Evolutionary conservation across 2,113 vertebrate species (phyloP), one percentile per base, ranked within the genome.

Genomic region (Nycticebus coucang): DNA sequence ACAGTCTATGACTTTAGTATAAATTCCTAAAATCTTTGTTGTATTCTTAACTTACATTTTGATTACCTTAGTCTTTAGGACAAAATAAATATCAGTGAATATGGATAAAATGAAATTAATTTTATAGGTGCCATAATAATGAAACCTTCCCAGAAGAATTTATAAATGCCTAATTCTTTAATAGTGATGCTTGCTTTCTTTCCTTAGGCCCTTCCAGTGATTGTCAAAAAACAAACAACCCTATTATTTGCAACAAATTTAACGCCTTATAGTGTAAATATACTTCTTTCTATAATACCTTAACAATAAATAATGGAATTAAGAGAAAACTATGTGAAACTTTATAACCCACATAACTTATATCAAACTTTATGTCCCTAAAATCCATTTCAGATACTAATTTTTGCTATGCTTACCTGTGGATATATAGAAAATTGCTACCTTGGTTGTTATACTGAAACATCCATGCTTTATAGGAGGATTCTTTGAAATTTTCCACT

Each of bases 401-500:
- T 17, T 50, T 75, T 71, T 77, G 21, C 45, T 71, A 0, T 50
- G 28, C 59, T 50, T 80, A 57, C 18, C 59, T 33, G 53, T 77
- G 26, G 53, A 5, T 62, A 5, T 72, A 22, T 0, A 21, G 59
- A 91, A 64, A 59, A 82, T 37, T 72, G 60, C 57, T 82, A 8
- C 66, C 45, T 64, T 86, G 22, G 5, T n/a, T 95, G 37, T n/a
- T 95, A n/a, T 28, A 57, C 33, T 30, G 59, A 97, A 79, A 53
- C 14, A 81, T 64, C 59, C 33, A 12, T 15, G 22, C 35, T 91
- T 22, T 53, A 15, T 45, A 71, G 82, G 86, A 93, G 15, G 59
- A 74, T 33, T 94, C 83, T 95, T 79, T 93, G 87, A 96, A 96
- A 96, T 60, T 87, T 95, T 95, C 94, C 21, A 45, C 86, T 50